phyloP scores from a whole-genome alignment of 2,888 invertebrate species.

The Polietes domitor region DNA sequence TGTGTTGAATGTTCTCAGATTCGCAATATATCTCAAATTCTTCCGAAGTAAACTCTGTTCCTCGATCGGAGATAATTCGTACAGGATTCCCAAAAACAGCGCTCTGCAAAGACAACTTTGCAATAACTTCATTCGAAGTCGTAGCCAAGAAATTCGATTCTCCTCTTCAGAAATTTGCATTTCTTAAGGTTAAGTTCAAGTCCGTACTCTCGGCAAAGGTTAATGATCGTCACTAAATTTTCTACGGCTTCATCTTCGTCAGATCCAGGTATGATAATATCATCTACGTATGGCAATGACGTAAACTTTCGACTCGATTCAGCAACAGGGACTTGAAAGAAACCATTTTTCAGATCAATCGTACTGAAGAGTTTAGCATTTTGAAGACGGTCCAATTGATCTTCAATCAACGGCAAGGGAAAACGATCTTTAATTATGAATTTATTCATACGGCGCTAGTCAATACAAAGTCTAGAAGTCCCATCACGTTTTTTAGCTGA shows the following conservation, averaged over 20 bases:
- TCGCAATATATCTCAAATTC: conserved; percentile 71
- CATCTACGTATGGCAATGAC: conserved; percentile 43
- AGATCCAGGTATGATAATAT: too few species aligned
- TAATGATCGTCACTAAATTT: too few species aligned
- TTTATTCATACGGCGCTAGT: conserved; percentile 45
- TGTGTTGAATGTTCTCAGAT: too few species aligned
- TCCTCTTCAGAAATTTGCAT: too few species aligned
- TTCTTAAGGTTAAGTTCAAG: too few species aligned
- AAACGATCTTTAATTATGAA: conserved; percentile 66
- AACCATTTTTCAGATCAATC: conserved; percentile 57
- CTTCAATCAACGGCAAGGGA: conserved; percentile 59
- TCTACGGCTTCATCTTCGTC: too few species aligned
- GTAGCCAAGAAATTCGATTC: conserved; percentile 2
- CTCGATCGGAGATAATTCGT: conserved; percentile 58
- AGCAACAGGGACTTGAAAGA: conserved; percentile 55
- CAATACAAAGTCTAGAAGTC: conserved; percentile 53
- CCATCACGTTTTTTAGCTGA: conserved; percentile 70
- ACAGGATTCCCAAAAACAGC: conserved; percentile 75
- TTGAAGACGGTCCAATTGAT: conserved; percentile 57
- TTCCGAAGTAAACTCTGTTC: conserved; percentile 55
- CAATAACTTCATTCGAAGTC: conserved; percentile 71
- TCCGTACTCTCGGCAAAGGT: too few species aligned
- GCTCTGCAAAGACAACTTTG: conserved; percentile 72
- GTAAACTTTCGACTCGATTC: conserved; percentile 61
- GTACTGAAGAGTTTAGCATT: conserved; percentile 54